phyloP scores from a whole-genome alignment of 1,140 invertebrate species.

The Caenorhabditis latens region DNA sequence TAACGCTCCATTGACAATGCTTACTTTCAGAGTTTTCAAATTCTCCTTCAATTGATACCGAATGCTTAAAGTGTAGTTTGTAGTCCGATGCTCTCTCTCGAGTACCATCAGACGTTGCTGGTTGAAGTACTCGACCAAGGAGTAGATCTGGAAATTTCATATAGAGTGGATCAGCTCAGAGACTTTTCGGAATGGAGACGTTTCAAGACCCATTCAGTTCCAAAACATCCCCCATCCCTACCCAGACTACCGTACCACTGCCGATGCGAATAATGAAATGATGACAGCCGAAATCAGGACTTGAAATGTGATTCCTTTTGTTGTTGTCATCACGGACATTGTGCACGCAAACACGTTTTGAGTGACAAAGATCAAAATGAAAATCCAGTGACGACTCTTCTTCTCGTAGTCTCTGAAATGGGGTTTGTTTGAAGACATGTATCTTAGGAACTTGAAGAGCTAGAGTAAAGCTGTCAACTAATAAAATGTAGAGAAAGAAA shows the following conservation, averaged over 20 bases:
- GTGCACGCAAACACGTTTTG: conserved; percentile 24
- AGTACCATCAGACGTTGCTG: not conserved
- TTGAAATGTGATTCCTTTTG: conserved; percentile 31
- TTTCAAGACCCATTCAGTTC: too few species aligned
- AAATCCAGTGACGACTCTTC: conserved; percentile 42
- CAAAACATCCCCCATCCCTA: not conserved
- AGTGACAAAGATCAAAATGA: conserved; percentile 2
- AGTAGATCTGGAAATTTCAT: not conserved
- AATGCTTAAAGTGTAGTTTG: conserved; percentile 40
- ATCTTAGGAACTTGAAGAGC: too few species aligned
- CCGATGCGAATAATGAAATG: conserved; percentile 14
- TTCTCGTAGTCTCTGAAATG: conserved; percentile 38
- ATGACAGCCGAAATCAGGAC: conserved; percentile 42
- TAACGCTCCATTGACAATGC: too few species aligned
- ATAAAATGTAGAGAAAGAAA: too few species aligned
- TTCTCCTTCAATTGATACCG: conserved; percentile 39
- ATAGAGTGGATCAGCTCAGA: not conserved
- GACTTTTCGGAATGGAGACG: too few species aligned
- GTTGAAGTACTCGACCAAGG: conserved; percentile 38
- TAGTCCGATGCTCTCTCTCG: conserved; percentile 34
- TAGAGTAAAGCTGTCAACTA: too few species aligned
- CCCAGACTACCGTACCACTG: not conserved
- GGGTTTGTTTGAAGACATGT: too few species aligned
- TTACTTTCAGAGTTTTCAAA: conserved; percentile 36
- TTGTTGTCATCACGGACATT: conserved; percentile 28